phyloP scores from a whole-genome alignment of 1,140 invertebrate species.

The Zaprionus camerounensis region DNA sequence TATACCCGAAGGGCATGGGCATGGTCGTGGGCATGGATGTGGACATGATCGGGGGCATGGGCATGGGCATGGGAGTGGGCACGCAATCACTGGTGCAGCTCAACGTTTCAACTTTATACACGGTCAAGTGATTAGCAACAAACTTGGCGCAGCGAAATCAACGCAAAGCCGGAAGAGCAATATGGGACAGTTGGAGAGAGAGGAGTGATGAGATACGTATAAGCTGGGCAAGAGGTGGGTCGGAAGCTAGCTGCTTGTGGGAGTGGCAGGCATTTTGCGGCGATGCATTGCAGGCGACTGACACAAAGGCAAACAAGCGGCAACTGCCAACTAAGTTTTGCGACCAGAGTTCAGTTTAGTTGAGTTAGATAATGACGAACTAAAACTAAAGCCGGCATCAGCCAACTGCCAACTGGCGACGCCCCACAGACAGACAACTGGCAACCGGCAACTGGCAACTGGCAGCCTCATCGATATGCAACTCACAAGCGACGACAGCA shows the following conservation, averaged over 20 bases:
- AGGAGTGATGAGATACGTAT: not conserved
- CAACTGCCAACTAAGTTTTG: conserved; percentile 70
- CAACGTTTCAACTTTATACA: conserved; percentile 70
- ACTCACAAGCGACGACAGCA: conserved; percentile 45
- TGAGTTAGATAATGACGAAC: conserved; percentile 77
- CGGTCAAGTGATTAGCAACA: conserved; percentile 79
- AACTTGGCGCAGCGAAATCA: conserved; percentile 76
- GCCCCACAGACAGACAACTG: conserved; percentile 21
- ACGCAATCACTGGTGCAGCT: conserved; percentile 68
- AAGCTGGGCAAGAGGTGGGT: not conserved
- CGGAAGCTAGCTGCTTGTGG: not conserved
- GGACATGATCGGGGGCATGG: conserved; percentile 34
- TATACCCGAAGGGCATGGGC: not conserved
- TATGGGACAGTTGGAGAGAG: conserved; percentile 1
- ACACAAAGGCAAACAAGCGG: conserved; percentile 70
- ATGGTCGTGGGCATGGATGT: conserved; percentile 5
- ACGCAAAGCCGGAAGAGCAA: conserved; percentile 60
- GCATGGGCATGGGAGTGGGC: conserved; percentile 29
- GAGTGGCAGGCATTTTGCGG: conserved; percentile 11
- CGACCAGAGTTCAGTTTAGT: conserved; percentile 50
- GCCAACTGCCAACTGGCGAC: conserved; percentile 32
- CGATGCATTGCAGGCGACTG: conserved; percentile 24
- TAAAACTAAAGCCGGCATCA: conserved; percentile 66
- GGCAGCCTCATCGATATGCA: conserved; percentile 79
- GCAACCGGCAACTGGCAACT: conserved; percentile 18